These are phyloP conservation scores for Margarornis squamiger DNA, from an alignment of 2,797 vertebrate species.

Conservation along the genomic window DNA sequence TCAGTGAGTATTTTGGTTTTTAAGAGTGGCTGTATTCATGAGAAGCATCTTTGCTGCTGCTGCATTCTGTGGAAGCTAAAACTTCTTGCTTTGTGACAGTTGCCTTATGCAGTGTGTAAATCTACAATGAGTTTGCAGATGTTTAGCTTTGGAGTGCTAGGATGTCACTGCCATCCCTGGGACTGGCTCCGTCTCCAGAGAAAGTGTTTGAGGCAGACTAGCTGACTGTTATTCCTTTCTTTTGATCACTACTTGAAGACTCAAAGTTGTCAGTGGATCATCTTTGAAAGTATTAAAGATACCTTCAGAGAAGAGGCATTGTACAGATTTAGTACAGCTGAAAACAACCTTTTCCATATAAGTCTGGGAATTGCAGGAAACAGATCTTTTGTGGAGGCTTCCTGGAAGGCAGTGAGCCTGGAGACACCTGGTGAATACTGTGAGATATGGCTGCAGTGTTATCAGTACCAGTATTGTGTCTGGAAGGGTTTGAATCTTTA, in stretches of 20 bases:
- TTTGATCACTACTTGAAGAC: not conserved
- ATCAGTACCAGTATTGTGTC: not conserved
- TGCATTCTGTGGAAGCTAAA: not conserved
- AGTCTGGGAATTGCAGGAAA: not conserved
- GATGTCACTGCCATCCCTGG: not conserved
- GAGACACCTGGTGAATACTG: not conserved
- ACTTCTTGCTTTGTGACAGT: not conserved
- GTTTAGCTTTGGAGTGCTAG: not conserved
- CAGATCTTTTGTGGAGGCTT: not conserved
- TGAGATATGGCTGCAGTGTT: not conserved
- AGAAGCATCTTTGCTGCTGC: not conserved
- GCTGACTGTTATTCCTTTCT: not conserved
- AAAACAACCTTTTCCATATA: not conserved
- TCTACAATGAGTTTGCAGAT: not conserved
- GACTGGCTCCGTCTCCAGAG: not conserved
- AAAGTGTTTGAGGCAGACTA: not conserved
- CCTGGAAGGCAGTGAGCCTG: not conserved
- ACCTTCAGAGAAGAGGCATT: not conserved
- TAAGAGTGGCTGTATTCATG: not conserved
- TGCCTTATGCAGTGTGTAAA: not conserved
- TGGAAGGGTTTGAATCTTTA: not conserved
- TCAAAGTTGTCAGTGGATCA: not conserved
- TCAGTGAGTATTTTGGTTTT: constrained; percentile 85
- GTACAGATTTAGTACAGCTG: not conserved
- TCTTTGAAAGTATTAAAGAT: not conserved